These are phyloP conservation scores for Apamea crenata DNA, from an alignment of 2,888 invertebrate species.

Conservation along the genomic window DNA sequence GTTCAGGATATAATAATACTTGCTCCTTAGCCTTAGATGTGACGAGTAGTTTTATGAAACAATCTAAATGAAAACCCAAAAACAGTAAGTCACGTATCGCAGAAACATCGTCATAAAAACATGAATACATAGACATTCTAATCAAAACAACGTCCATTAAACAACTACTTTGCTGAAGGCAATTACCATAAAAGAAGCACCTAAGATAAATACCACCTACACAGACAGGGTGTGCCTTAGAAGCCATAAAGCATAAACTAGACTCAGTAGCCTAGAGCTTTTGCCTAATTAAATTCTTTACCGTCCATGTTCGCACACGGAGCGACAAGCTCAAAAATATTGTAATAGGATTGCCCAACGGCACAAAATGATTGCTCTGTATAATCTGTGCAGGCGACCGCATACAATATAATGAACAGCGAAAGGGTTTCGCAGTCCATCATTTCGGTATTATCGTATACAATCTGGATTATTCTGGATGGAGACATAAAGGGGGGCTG, in stretches of 20 bases:
- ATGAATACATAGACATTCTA: neutral
- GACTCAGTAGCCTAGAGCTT: conserved; percentile 42
- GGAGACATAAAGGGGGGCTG: conserved; percentile 26
- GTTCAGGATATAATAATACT: neutral
- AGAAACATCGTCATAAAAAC: neutral
- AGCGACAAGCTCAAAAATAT: conserved; percentile 36
- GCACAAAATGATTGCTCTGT: conserved; percentile 56
- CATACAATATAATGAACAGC: conserved; percentile 44
- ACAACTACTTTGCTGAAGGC: conserved; percentile 16
- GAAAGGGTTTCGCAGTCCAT: conserved; percentile 41
- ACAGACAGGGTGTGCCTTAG: conserved; percentile 44
- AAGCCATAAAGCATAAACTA: conserved; percentile 46
- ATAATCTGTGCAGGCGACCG: conserved; percentile 33
- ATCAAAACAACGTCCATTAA: conserved; percentile 20
- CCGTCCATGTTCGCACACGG: conserved; percentile 14
- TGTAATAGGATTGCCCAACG: conserved; percentile 67
- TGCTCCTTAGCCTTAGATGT: neutral
- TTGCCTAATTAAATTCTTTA: conserved; percentile 56
- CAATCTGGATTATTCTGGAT: conserved; percentile 49
- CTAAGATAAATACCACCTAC: conserved; percentile 32
- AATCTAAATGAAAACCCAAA: conserved; percentile 1
- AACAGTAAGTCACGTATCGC: neutral
- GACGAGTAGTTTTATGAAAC: neutral
- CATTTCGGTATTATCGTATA: conserved; percentile 38
- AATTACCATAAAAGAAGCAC: conserved; percentile 41